Conservation (phyloP, 2,797 vertebrate genomes). For the Uromys caudimaculatus region DNA sequence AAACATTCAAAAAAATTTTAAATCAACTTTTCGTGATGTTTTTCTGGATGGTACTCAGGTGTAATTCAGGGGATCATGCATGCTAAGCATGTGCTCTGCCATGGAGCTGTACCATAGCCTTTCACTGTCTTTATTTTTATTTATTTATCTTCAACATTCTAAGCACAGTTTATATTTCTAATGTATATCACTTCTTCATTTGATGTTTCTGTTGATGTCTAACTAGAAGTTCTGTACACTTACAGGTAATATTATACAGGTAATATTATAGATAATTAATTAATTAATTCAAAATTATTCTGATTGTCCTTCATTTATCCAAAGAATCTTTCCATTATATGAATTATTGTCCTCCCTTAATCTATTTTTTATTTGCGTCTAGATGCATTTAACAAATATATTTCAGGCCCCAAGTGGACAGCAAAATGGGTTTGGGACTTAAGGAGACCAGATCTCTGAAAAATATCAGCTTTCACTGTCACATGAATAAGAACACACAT, state of each 20-base stretch:
- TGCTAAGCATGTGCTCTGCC: background rate
- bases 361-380: conserved; percentile 3
- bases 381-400: background rate
- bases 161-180: background rate
- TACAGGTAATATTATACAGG: too few species aligned
- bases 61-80: background rate
- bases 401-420: background rate
- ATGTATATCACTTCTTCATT: background rate
- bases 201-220: background rate
- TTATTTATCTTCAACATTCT: background rate
- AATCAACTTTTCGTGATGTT: background rate
- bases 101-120: background rate
- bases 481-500: background rate
- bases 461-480: background rate
- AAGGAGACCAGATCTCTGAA: background rate
- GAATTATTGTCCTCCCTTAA: background rate
- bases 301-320: background rate
- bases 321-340: background rate
- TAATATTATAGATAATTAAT: background rate
- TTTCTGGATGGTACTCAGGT: background rate
- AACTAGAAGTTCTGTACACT: background rate
- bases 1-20: background rate
- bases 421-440: background rate
- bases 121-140: background rate
- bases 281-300: background rate